Percentiles rank a stretch among this genome's conserved stretches.
Conservation (phyloP, 2,113 vertebrate species). For the Ciconia maguari region DNA sequence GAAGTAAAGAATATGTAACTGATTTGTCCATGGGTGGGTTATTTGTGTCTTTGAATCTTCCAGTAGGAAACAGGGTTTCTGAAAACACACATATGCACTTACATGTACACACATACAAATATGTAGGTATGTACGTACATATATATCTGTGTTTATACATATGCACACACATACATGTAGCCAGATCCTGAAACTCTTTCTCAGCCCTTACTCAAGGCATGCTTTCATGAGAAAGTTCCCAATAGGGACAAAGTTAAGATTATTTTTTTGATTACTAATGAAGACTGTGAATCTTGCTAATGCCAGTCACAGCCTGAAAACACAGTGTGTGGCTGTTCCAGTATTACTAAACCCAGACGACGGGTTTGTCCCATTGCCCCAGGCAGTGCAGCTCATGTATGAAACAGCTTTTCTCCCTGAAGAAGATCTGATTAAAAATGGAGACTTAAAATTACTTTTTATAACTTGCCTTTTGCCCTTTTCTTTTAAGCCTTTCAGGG, state of each 20-base stretch:
- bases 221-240: not conserved
- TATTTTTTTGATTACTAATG: not conserved
- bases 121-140: fast-evolving
- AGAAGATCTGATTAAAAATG: not conserved
- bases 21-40: slow-evolving; percentile 39
- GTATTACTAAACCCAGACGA: not conserved
- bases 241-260: not conserved
- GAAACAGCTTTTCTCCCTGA: not conserved
- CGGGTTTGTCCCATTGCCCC: not conserved
- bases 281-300: not conserved
- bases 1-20: slow-evolving; percentile 36
- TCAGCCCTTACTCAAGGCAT: not conserved
- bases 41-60: not conserved
- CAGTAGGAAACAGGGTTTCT: slow-evolving; percentile 7
- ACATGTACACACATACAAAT: not conserved
- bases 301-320: not conserved
- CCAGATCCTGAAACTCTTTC: not conserved
- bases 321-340: not conserved
- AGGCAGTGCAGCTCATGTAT: not conserved
- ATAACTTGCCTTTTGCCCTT: not conserved
- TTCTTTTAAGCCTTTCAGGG: not conserved
- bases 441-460: not conserved
- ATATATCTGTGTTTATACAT: fast-evolving
- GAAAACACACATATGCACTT: not conserved
- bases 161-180: fast-evolving